Evolutionary conservation across 1,140 invertebrate genomes (phyloP).

Genomic region (Hypothenemus hampei): DNA sequence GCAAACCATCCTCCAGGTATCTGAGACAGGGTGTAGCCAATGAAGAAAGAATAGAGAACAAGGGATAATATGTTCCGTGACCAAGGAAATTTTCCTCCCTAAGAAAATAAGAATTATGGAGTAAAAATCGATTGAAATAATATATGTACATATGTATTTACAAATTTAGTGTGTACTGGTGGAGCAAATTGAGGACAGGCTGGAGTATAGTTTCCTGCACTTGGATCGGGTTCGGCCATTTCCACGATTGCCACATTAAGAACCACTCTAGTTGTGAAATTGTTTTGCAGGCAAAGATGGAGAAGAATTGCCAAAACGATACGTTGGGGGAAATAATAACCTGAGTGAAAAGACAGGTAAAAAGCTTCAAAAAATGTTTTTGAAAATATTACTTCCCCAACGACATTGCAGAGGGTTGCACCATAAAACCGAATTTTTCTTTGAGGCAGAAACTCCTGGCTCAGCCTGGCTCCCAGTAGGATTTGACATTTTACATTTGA

Average conservation of each 20-base stretch:
- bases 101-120: conserved; percentile 4
- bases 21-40: conserved; percentile 20
- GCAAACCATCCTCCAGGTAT: conserved; percentile 27
- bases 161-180: not conserved
- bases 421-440: not conserved
- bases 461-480: not conserved
- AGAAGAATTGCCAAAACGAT: conserved; percentile 24
- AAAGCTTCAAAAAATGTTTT: not conserved
- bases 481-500: no score
- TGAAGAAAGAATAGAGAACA: conserved; percentile 19
- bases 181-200: conserved; percentile 7
- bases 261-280: conserved; percentile 22
- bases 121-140: not conserved
- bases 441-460: not conserved
- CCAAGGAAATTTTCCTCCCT: conserved; percentile 22
- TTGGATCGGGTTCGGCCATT: conserved; percentile 11
- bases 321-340: conserved; percentile 16
- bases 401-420: conserved; percentile 5
- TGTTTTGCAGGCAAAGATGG: conserved; percentile 22
- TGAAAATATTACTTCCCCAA: conserved; percentile 5
- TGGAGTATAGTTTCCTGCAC: not conserved
- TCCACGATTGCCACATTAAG: conserved; percentile 30
- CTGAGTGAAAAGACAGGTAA: not conserved
- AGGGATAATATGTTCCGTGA: not conserved
- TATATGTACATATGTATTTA: not conserved